Conservation (phyloP, 2,113 vertebrate genomes). For the Mohoua ochrocephala region DNA sequence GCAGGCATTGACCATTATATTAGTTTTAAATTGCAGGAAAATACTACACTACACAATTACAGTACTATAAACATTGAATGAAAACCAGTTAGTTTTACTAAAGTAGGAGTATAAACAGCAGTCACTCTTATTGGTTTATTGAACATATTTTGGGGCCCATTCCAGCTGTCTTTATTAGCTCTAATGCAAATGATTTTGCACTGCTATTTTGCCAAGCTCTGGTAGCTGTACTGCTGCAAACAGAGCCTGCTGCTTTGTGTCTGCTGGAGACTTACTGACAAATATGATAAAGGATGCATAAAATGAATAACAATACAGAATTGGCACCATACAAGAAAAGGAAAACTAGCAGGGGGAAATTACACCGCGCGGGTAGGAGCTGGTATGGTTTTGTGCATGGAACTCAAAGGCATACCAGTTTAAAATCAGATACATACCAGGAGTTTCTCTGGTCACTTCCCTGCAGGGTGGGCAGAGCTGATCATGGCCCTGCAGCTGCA, state of each 20-base stretch:
- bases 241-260: slow-evolving; percentile 14
- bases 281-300: slow-evolving; percentile 17
- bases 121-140: slow-evolving; percentile 53
- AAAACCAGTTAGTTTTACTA: slow-evolving; percentile 48
- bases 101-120: slow-evolving; percentile 52
- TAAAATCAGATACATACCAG: not conserved
- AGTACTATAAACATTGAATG: slow-evolving; percentile 46
- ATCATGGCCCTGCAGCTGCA: accelerated
- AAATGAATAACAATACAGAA: not conserved
- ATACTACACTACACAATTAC: slow-evolving; percentile 6
- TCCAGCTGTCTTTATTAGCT: slow-evolving; percentile 56
- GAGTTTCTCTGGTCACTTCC: not conserved
- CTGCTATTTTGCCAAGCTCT: slow-evolving; percentile 39
- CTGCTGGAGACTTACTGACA: slow-evolving; percentile 16
- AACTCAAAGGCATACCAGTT: not conserved
- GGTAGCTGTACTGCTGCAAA: slow-evolving; percentile 8
- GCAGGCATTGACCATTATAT: slow-evolving; percentile 37
- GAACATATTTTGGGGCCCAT: slow-evolving; percentile 49
- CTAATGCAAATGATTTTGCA: slow-evolving; percentile 49
- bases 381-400: not conserved
- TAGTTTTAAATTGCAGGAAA: slow-evolving; percentile 34
- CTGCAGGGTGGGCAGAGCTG: accelerated
- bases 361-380: not conserved
- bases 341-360: not conserved
- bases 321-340: not conserved